phyloP scores from a whole-genome alignment of 2,888 invertebrate genomes.

The Zaprionus lineosus region DNA sequence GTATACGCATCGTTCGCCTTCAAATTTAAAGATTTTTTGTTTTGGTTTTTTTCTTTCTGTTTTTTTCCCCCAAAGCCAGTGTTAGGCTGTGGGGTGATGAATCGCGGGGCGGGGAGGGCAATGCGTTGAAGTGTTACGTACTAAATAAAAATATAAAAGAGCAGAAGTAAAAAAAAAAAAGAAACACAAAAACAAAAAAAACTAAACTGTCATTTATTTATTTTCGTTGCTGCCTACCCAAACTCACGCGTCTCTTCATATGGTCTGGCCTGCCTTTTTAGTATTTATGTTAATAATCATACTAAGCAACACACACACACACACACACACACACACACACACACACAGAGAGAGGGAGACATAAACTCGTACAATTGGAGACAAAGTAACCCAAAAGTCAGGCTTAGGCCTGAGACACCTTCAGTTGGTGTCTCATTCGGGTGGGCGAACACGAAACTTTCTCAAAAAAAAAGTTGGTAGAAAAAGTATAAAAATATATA shows the following conservation, averaged over 20 bases:
- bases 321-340: slow-evolving; percentile 8
- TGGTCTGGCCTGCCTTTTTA: slow-evolving; percentile 62
- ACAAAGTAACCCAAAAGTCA: slow-evolving; percentile 6
- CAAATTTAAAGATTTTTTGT: slow-evolving; percentile 12
- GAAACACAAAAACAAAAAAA: neutral
- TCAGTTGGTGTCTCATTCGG: slow-evolving; percentile 15
- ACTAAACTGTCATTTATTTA: slow-evolving; percentile 30
- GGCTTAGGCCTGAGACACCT: slow-evolving; percentile 16
- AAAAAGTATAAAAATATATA: neutral
- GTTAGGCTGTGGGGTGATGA: no score
- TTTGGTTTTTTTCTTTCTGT: slow-evolving; percentile 12
- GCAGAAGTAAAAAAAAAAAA: slow-evolving; percentile 16
- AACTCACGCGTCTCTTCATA: slow-evolving; percentile 44
- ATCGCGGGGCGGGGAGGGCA: no score
- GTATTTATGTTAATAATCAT: slow-evolving; percentile 69
- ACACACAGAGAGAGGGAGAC: neutral
- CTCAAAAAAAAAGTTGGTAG: slow-evolving; percentile 16
- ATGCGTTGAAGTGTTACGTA: slow-evolving; percentile 40
- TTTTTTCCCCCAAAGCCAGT: slow-evolving; percentile 29
- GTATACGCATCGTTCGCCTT: no score
- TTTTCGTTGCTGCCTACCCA: slow-evolving; percentile 39
- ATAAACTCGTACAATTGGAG: slow-evolving; percentile 13
- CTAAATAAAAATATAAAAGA: slow-evolving; percentile 13
- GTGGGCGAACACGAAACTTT: slow-evolving; percentile 53
- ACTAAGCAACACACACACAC: slow-evolving; percentile 49